phyloP scores from a whole-genome alignment of 1,140 invertebrate species.

The Apis dorsata region DNA sequence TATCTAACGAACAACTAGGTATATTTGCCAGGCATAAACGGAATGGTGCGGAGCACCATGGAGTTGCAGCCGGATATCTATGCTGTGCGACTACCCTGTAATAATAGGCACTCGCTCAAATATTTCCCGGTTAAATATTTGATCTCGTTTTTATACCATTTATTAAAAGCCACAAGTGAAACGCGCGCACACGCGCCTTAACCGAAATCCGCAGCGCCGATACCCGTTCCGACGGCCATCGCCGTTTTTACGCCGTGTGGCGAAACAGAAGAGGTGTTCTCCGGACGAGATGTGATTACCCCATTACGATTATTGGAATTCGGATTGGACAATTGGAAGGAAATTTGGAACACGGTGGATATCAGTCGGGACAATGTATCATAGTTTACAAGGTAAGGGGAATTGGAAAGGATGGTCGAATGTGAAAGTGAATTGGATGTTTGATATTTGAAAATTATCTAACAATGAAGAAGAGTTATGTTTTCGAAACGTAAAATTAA shows the following conservation, averaged over 20 bases:
- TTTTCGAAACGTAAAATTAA: not conserved
- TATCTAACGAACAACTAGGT: constrained; percentile 70
- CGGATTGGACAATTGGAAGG: not conserved
- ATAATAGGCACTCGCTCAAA: constrained; percentile 74
- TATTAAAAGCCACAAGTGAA: constrained; percentile 72
- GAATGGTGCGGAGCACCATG: constrained; percentile 65
- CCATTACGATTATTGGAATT: constrained; percentile 18
- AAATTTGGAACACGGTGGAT: not conserved
- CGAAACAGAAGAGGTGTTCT: not conserved
- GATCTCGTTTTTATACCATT: constrained; percentile 75
- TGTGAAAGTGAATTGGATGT: too few species aligned
- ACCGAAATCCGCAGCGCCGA: constrained; percentile 26
- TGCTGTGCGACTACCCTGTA: constrained; percentile 67
- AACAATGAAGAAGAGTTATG: not conserved
- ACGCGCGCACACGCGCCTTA: constrained; percentile 45
- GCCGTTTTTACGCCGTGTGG: not conserved
- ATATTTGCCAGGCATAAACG: constrained; percentile 73
- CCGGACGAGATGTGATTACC: not conserved
- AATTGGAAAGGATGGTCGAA: too few species aligned
- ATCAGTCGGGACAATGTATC: not conserved
- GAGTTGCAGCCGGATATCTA: constrained; percentile 66
- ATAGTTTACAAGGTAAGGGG: too few species aligned
- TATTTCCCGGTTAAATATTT: constrained; percentile 76
- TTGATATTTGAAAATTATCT: too few species aligned
- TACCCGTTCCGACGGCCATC: constrained; percentile 18